Conservation (phyloP, 2,888 invertebrate species). For the Caenorhabditis panamensis region DNA sequence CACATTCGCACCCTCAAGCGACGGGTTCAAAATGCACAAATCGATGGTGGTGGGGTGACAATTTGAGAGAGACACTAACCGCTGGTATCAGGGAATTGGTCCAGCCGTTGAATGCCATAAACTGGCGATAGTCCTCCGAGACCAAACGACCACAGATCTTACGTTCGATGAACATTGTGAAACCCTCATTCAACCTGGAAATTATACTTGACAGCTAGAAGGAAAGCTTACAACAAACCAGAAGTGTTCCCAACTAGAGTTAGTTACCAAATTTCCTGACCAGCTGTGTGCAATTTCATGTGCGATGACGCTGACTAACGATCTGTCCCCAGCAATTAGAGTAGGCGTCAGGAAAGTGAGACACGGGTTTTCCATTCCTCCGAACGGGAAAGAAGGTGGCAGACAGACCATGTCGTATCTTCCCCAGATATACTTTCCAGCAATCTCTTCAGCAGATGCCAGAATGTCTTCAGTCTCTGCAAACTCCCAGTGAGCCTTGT, state of each 20-base stretch:
- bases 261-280: constrained; percentile 96
- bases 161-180: constrained; percentile 92
- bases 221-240: constrained; percentile 84
- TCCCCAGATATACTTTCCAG: constrained; percentile 79
- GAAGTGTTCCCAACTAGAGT: constrained; percentile 93
- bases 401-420: constrained; percentile 90
- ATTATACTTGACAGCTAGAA: not conserved
- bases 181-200: constrained; percentile 90
- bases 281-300: constrained; percentile 97
- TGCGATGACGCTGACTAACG: constrained; percentile 91
- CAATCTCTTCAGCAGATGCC: constrained; percentile 70
- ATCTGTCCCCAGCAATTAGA: constrained; percentile 92
- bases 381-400: constrained; percentile 94
- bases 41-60: constrained; percentile 26
- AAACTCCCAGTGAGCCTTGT: constrained; percentile 91
- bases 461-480: constrained; percentile 84
- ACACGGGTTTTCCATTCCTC: constrained; percentile 98
- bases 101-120: constrained; percentile 88
- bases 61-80: constrained; percentile 83
- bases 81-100: constrained; percentile 87
- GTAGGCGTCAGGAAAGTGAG: constrained; percentile 96
- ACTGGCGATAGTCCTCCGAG: constrained; percentile 86
- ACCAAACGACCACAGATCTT: constrained; percentile 89
- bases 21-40: constrained; percentile 35
- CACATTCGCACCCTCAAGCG: constrained; percentile 9